Conservation (phyloP, 2,797 vertebrate genomes). For the Okamejei kenojei region DNA sequence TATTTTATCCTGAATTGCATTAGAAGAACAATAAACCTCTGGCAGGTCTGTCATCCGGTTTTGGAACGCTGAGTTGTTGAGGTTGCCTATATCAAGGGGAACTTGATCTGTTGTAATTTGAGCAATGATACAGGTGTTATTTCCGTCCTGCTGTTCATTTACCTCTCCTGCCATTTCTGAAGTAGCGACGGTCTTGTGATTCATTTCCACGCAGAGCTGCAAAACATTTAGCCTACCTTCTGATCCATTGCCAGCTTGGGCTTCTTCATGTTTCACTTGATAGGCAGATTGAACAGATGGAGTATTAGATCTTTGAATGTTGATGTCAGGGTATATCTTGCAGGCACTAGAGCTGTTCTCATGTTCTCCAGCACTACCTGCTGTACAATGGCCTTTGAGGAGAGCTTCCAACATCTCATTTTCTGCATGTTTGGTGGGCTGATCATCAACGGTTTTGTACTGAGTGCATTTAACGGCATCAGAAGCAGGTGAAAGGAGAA, state of each 20-base stretch:
- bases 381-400: neutral
- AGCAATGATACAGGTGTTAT: neutral
- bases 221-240: neutral
- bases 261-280: neutral
- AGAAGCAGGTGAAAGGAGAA: neutral
- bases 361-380: neutral
- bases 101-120: neutral
- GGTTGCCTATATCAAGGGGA: neutral
- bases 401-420: neutral
- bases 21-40: neutral
- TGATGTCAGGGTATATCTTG: neutral
- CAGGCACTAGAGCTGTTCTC: neutral
- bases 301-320: neutral
- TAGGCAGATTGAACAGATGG: neutral
- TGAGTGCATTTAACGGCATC: neutral
- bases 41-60: neutral
- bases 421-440: neutral
- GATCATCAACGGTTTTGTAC: too few relatives aligned
- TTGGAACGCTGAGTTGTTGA: neutral
- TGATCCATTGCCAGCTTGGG: neutral
- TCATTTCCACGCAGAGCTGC: neutral
- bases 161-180: conserved; percentile 7
- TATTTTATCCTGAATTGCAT: neutral
- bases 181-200: neutral
- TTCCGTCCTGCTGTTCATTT: neutral